Percentiles rank a stretch among this genome's conserved stretches.
These are phyloP conservation scores for Cyrtonyx montezumae DNA, from an alignment of 2,113 vertebrate genomes.

Conservation along the genomic window DNA sequence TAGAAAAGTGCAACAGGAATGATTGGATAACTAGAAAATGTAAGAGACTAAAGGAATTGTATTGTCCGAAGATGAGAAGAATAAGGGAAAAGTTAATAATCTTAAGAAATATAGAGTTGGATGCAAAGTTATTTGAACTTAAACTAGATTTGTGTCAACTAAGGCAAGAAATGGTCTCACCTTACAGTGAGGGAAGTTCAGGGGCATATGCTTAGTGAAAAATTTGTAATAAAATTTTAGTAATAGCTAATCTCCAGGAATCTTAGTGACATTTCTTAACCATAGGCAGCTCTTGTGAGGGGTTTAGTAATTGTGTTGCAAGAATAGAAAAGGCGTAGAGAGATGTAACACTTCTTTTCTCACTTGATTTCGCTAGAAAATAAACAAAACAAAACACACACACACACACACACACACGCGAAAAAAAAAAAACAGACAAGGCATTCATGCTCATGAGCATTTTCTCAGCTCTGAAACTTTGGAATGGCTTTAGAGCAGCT, in stretches of 20 bases:
- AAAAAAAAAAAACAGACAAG: neutral
- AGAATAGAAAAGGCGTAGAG: constrained; percentile 6
- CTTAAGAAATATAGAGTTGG: neutral
- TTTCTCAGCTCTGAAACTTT: constrained; percentile 19
- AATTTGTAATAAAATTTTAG: neutral
- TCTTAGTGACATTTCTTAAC: neutral
- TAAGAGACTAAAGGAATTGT: neutral
- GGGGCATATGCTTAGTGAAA: neutral
- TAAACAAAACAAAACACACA: too few relatives aligned
- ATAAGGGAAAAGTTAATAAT: neutral
- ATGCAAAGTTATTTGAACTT: neutral
- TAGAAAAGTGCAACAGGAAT: neutral
- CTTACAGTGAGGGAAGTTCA: neutral
- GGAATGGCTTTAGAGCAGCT: constrained; percentile 61
- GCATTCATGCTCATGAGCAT: constrained; percentile 35
- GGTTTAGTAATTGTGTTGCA: constrained; percentile 48
- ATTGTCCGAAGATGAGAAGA: neutral
- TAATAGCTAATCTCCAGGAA: neutral
- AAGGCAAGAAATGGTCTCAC: neutral
- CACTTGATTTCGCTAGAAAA: constrained; percentile 15
- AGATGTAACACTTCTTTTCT: constrained; percentile 19
- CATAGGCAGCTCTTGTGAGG: neutral
- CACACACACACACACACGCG: too few relatives aligned
- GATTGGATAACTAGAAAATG: neutral
- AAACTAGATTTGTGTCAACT: neutral